These are phyloP conservation scores for Drymonia ruficornis DNA, from an alignment of 2,888 invertebrate genomes.

Conservation along the genomic window DNA sequence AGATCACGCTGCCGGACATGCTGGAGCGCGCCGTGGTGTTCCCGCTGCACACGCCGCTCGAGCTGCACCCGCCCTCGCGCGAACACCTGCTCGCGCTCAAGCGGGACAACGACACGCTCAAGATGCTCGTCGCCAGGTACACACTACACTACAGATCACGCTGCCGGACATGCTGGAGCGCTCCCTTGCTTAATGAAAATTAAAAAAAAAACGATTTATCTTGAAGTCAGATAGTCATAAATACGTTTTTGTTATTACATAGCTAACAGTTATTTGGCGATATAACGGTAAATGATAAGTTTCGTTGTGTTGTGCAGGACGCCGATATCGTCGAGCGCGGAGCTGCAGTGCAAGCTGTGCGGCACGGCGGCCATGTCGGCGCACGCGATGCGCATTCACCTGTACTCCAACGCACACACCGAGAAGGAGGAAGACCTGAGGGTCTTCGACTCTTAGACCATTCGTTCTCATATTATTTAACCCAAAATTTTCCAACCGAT, in stretches of 20 bases:
- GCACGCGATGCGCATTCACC: constrained; percentile 79
- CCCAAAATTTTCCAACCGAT: no score
- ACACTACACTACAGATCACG: neutral
- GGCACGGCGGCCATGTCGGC: constrained; percentile 60
- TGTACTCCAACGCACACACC: constrained; percentile 74
- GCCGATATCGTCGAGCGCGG: constrained; percentile 48
- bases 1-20: constrained; percentile 64
- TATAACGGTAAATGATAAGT: no score
- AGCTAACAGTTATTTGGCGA: no score
- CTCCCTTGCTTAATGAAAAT: no score
- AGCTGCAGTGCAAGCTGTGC: constrained; percentile 78
- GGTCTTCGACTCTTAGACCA: constrained; percentile 51
- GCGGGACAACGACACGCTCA: constrained; percentile 60
- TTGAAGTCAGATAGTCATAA: no score
- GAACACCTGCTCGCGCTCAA: constrained; percentile 56
- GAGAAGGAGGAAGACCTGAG: constrained; percentile 69
- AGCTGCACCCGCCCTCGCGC: constrained; percentile 51
- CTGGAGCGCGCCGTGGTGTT: constrained; percentile 59
- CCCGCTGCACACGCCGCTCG: constrained; percentile 71
- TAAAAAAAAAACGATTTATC: no score
- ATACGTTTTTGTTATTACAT: no score
- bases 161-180: no score
- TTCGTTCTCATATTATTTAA: no score
- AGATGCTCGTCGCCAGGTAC: constrained; percentile 57
- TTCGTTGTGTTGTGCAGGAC: constrained; percentile 43